Evolutionary conservation across 1,140 invertebrate genomes (phyloP).

Genomic region (Pseudachorutes palmiensis): DNA sequence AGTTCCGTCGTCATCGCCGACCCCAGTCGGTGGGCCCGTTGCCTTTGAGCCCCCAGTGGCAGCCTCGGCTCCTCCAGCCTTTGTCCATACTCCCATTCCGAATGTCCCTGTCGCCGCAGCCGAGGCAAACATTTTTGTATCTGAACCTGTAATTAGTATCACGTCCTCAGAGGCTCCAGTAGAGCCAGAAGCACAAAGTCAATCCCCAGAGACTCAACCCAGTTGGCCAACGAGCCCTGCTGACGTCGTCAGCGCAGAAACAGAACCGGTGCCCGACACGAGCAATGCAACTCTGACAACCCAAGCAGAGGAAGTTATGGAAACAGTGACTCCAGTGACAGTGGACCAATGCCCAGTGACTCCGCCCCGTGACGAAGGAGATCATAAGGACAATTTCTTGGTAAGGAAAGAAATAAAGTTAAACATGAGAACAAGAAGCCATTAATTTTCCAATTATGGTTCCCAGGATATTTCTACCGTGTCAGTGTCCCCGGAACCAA

Average conservation of each 20-base stretch:
- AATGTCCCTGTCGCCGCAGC: neutral
- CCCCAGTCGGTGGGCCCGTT: neutral
- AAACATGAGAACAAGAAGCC: too few relatives aligned
- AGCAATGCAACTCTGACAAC: too few relatives aligned
- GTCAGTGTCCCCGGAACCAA: constrained; percentile 30
- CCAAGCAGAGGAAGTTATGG: too few relatives aligned
- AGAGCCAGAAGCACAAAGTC: too few relatives aligned
- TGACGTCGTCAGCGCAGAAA: too few relatives aligned
- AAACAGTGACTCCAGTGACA: too few relatives aligned
- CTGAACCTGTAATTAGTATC: neutral
- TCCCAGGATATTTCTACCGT: constrained; percentile 22
- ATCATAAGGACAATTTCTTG: too few relatives aligned
- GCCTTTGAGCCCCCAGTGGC: constrained; percentile 2
- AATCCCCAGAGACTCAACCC: neutral
- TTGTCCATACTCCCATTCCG: neutral
- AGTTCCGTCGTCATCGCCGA: neutral
- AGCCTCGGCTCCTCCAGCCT: constrained; percentile 8
- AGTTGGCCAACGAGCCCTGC: neutral
- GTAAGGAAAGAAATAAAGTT: too few relatives aligned
- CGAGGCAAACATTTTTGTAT: neutral
- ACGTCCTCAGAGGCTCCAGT: neutral
- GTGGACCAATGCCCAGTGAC: too few relatives aligned
- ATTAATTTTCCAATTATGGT: neutral
- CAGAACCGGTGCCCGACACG: too few relatives aligned
- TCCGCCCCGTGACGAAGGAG: too few relatives aligned